phyloP scores from a whole-genome alignment of 2,888 invertebrate species.

The Ormyrus labotus region DNA sequence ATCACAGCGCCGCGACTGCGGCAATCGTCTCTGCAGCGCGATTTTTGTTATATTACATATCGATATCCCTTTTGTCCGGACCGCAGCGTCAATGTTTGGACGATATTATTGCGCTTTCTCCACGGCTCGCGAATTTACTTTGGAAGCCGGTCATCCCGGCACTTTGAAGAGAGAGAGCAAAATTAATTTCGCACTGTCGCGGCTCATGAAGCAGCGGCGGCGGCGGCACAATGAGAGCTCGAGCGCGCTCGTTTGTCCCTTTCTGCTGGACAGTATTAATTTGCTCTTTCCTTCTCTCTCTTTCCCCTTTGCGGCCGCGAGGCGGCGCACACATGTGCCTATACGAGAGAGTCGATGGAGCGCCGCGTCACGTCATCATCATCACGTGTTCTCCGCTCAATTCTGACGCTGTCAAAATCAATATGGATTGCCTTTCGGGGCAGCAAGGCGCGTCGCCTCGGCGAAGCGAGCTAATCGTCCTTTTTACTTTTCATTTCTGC shows the following conservation, averaged over 20 bases:
- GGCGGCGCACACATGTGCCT: background rate
- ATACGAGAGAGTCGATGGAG: background rate
- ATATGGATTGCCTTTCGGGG: too few relatives aligned
- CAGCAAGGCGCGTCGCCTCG: too few relatives aligned
- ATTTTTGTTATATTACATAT: too few relatives aligned
- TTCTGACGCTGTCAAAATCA: too few relatives aligned
- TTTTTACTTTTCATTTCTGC: too few relatives aligned
- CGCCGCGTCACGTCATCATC: background rate
- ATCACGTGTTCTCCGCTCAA: background rate
- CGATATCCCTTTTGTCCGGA: too few relatives aligned
- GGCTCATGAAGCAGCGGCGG: background rate
- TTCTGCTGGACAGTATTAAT: conserved; percentile 47
- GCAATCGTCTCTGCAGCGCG: background rate
- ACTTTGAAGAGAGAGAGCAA: background rate
- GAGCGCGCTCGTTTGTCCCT: conserved; percentile 38
- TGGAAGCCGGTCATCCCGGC: too few relatives aligned
- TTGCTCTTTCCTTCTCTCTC: conserved; percentile 25
- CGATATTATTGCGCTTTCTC: too few relatives aligned
- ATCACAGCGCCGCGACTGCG: conserved; percentile 20
- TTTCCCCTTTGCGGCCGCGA: background rate
- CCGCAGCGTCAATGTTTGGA: too few relatives aligned
- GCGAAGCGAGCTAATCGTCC: too few relatives aligned
- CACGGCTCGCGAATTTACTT: too few relatives aligned
- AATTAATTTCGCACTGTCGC: conserved; percentile 51
- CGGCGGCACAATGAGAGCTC: conserved; percentile 3